phyloP scores from a whole-genome alignment of 2,888 invertebrate genomes.

The Lumbricus terrestris region DNA sequence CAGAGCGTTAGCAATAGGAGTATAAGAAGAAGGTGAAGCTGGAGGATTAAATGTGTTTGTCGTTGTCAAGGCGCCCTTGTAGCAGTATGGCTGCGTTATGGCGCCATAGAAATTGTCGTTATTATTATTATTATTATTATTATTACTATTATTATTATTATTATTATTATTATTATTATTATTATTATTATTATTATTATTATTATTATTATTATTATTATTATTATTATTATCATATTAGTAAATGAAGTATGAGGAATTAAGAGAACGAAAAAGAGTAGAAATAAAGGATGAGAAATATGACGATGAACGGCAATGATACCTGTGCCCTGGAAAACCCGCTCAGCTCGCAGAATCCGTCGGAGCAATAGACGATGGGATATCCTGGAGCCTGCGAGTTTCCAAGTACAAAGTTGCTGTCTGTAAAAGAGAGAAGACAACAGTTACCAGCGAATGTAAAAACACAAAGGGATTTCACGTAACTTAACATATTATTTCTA shows the following conservation, averaged over 20 bases:
- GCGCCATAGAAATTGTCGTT: no score
- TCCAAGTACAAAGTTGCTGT: constrained; percentile 92
- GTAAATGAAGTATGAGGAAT: no score
- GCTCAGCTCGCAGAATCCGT: constrained; percentile 93
- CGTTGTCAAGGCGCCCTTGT: no score
- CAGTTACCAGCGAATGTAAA: not conserved
- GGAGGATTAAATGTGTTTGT: no score
- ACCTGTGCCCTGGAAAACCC: constrained; percentile 77
- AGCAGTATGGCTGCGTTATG: no score
- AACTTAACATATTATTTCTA: not conserved
- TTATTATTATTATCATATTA: no score
- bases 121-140: no score
- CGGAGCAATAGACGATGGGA: constrained; percentile 93
- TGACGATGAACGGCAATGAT: not conserved
- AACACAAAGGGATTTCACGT: not conserved
- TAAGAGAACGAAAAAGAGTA: not conserved
- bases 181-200: no score
- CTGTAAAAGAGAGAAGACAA: constrained; percentile 67
- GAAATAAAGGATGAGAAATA: not conserved
- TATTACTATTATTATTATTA: no score
- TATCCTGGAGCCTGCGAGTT: constrained; percentile 86
- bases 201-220: no score
- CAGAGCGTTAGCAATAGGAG: not conserved
- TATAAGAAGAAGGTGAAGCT: not conserved
- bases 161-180: no score